Conservation (phyloP, 2,113 vertebrate species). For the Albula glossodonta region DNA sequence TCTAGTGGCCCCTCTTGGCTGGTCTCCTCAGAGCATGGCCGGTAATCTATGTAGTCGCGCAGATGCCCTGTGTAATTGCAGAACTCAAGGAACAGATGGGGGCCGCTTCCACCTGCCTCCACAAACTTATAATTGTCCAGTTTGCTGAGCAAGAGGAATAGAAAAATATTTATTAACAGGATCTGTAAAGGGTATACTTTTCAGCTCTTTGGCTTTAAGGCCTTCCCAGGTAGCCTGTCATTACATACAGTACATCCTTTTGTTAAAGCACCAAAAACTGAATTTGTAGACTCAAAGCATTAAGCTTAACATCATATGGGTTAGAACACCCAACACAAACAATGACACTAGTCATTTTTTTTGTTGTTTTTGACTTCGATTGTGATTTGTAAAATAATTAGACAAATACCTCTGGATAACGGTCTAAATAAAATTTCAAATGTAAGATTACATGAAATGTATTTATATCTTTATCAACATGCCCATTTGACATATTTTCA, state of each 20-base stretch:
- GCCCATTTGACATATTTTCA: too few relatives aligned
- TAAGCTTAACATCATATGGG: not conserved
- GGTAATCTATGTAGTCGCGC: slow-evolving; percentile 77
- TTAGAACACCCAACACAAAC: not conserved
- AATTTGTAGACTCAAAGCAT: too few relatives aligned
- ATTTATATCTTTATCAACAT: too few relatives aligned
- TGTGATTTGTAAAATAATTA: too few relatives aligned
- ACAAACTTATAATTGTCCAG: slow-evolving; percentile 75
- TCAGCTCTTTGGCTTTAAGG: not conserved
- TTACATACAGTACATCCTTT: not conserved
- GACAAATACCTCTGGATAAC: too few relatives aligned
- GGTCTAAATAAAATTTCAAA: too few relatives aligned
- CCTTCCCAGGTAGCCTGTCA: not conserved
- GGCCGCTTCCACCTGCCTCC: slow-evolving; percentile 49
- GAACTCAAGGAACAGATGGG: slow-evolving; percentile 75
- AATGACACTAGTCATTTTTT: too few relatives aligned
- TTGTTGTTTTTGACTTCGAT: too few relatives aligned
- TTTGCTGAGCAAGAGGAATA: slow-evolving; percentile 67
- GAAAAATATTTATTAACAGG: not conserved
- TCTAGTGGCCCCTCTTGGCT: slow-evolving; percentile 20
- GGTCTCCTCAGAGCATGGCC: slow-evolving; percentile 59
- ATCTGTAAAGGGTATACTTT: not conserved
- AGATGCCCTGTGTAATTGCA: slow-evolving; percentile 71
- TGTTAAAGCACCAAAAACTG: too few relatives aligned
- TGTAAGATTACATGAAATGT: too few relatives aligned